phyloP scores from a whole-genome alignment of 2,888 invertebrate genomes.

The Caenorhabditis sulstoni region DNA sequence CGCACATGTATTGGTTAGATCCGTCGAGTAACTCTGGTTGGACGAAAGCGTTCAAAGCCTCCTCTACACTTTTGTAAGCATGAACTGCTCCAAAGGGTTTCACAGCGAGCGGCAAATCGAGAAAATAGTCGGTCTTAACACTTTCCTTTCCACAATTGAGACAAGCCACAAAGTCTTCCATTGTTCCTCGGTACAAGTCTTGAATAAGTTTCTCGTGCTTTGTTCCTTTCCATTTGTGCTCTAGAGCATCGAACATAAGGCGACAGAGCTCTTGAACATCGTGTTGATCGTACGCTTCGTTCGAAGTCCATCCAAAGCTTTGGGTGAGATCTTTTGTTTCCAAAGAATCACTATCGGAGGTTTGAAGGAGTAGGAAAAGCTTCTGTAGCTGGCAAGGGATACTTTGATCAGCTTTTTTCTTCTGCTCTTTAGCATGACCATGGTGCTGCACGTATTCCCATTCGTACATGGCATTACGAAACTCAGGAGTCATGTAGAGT shows the following conservation, averaged over 20 bases:
- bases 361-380: constrained; percentile 90
- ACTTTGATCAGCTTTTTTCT: constrained; percentile 84
- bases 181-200: constrained; percentile 85
- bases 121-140: constrained; percentile 88
- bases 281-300: constrained; percentile 93
- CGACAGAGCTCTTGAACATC: constrained; percentile 92
- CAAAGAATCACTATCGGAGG: constrained; percentile 87
- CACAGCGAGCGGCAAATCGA: constrained; percentile 91
- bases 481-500: constrained; percentile 93
- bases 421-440: constrained; percentile 24
- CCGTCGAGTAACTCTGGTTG: constrained; percentile 89
- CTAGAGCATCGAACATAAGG: constrained; percentile 92
- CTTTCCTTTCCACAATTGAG: constrained; percentile 88
- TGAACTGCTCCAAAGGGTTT: constrained; percentile 88
- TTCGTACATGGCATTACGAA: constrained; percentile 89
- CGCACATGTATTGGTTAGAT: constrained; percentile 91
- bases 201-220: constrained; percentile 89
- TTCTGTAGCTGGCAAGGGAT: constrained; percentile 92
- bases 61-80: constrained; percentile 89
- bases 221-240: constrained; percentile 88
- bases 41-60: constrained; percentile 89
- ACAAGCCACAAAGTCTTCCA: constrained; percentile 93
- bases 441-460: constrained; percentile 66
- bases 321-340: constrained; percentile 91
- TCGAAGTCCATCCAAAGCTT: constrained; percentile 92